Evolutionary conservation across 2,113 vertebrate genomes (phyloP).

Genomic region (Xiphorhynchus elegans): DNA sequence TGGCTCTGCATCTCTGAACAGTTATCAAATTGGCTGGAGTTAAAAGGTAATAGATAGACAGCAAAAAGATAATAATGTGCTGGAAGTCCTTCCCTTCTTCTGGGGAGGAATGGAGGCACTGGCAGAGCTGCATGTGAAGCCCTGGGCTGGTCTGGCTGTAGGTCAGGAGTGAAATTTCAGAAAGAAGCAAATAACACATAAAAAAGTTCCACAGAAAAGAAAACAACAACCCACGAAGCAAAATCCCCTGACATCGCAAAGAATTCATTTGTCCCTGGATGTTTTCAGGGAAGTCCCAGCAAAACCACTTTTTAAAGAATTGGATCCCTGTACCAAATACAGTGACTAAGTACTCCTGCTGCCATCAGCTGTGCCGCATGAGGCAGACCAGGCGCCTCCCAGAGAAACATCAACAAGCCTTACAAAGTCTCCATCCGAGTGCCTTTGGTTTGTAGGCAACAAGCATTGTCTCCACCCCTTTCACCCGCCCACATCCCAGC

Average conservation of each 20-base stretch:
- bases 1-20: not conserved
- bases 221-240: not conserved
- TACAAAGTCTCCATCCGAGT: not conserved
- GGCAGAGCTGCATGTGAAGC: not conserved
- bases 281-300: not conserved
- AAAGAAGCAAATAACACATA: not conserved
- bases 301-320: not conserved
- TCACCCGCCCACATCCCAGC: conserved; percentile 1
- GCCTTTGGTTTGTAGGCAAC: not conserved
- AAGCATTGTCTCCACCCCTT: not conserved
- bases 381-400: not conserved
- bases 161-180: not conserved
- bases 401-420: not conserved
- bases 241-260: not conserved
- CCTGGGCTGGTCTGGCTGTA: not conserved
- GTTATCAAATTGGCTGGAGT: not conserved
- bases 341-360: not conserved
- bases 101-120: not conserved
- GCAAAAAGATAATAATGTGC: not conserved
- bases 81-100: not conserved
- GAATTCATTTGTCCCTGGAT: not conserved
- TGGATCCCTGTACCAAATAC: rapidly evolving
- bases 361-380: not conserved
- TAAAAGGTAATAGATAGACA: not conserved
- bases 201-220: not conserved